Percentiles rank a stretch among this genome's conserved stretches.
These are phyloP conservation scores for Metellina segmentata DNA, from an alignment of 2,888 invertebrate genomes.

Conservation along the genomic window DNA sequence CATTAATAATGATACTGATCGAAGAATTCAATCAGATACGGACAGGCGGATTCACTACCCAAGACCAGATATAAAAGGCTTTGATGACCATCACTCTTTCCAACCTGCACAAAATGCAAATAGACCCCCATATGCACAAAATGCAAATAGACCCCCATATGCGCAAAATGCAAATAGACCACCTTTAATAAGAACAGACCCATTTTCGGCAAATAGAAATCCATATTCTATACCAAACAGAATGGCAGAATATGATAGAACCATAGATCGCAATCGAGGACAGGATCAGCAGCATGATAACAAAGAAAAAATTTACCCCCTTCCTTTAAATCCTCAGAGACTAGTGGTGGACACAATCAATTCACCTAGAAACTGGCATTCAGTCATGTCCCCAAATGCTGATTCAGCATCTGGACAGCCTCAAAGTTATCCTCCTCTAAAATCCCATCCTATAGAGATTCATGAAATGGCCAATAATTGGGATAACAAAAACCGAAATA, in stretches of 20 bases:
- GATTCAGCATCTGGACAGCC: constrained; percentile 31
- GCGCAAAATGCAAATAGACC: constrained; percentile 32
- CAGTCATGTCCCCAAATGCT: constrained; percentile 12
- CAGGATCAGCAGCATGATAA: not conserved
- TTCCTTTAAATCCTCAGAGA: constrained; percentile 51
- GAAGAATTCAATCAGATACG: constrained; percentile 10
- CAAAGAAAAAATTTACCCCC: constrained; percentile 34
- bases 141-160: not conserved
- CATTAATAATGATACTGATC: constrained; percentile 35
- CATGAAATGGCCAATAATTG: constrained; percentile 58
- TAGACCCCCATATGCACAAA: not conserved
- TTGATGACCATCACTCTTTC: not conserved
- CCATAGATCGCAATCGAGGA: not conserved
- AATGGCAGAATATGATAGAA: constrained; percentile 15
- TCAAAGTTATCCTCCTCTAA: constrained; percentile 42
- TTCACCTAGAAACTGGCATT: constrained; percentile 43
- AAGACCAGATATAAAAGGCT: constrained; percentile 56
- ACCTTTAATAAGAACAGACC: constrained; percentile 37
- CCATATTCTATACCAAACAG: constrained; percentile 52
- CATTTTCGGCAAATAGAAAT: constrained; percentile 67
- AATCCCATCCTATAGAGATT: constrained; percentile 67
- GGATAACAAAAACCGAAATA: constrained; percentile 48
- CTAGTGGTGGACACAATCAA: constrained; percentile 31
- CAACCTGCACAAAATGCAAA: constrained; percentile 1
- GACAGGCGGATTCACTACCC: constrained; percentile 11